A percentile compares a stretch with the other conserved stretches of the same genome.
Conservation (phyloP, 2,888 invertebrate genomes). For the Pyrochroa serraticornis region DNA sequence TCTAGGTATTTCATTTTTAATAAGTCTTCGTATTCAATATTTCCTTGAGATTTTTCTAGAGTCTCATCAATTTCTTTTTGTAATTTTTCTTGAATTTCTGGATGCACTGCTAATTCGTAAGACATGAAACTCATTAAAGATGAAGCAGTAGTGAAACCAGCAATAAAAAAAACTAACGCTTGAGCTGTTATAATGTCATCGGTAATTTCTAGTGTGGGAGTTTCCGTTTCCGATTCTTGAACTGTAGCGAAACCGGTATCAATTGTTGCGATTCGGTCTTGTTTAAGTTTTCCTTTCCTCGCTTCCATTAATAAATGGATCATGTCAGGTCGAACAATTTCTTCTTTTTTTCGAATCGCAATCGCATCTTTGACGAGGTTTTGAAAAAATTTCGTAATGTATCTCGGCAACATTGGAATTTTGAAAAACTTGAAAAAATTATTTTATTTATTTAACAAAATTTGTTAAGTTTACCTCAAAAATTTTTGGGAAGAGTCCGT, state of each 20-base stretch:
- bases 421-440: slow-evolving; percentile 25
- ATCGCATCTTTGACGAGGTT: slow-evolving; percentile 53
- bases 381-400: slow-evolving; percentile 36
- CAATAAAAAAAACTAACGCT: slow-evolving; percentile 61
- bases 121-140: slow-evolving; percentile 60
- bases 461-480: slow-evolving; percentile 22
- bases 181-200: slow-evolving; percentile 64
- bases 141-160: slow-evolving; percentile 60
- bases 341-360: slow-evolving; percentile 56
- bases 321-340: slow-evolving; percentile 63
- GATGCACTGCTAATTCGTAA: slow-evolving; percentile 64
- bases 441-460: background rate
- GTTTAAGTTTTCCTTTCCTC: slow-evolving; percentile 31
- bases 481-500: slow-evolving; percentile 29
- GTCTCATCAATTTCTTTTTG: slow-evolving; percentile 49
- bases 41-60: slow-evolving; percentile 38
- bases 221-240: slow-evolving; percentile 48
- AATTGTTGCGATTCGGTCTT: slow-evolving; percentile 13
- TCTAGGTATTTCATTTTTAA: slow-evolving; percentile 61
- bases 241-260: slow-evolving; percentile 42
- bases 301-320: slow-evolving; percentile 62
- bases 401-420: slow-evolving; percentile 12
- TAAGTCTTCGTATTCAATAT: slow-evolving; percentile 54
- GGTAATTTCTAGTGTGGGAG: slow-evolving; percentile 30
- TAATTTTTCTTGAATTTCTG: slow-evolving; percentile 56